These are phyloP conservation scores for Cephalotes varians DNA, from an alignment of 2,888 invertebrate genomes.

Conservation along the genomic window DNA sequence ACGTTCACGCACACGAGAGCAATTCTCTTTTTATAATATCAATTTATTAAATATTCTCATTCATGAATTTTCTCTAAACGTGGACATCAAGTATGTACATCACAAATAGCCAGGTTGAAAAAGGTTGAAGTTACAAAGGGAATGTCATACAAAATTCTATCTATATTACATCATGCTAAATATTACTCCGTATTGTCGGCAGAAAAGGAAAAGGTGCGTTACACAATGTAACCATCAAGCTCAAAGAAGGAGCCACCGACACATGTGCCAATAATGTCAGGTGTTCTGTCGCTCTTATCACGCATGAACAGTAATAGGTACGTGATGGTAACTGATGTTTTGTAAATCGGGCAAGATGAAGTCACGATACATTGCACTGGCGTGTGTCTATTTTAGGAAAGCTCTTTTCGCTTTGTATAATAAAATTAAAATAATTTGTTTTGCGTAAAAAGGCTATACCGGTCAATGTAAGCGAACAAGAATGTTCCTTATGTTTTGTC, in stretches of 20 bases:
- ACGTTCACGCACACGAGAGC: not conserved
- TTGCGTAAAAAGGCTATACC: not conserved
- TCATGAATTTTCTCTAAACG: not conserved
- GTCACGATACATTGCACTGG: constrained; percentile 17
- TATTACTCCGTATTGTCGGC: constrained; percentile 37
- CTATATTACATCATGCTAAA: constrained; percentile 48
- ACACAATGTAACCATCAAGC: constrained; percentile 54
- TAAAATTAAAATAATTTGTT: constrained; percentile 17
- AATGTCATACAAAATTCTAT: constrained; percentile 33
- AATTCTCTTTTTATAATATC: not conserved
- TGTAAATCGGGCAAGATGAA: constrained; percentile 53
- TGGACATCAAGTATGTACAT: not conserved
- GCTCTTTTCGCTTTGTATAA: not conserved
- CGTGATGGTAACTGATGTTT: constrained; percentile 35
- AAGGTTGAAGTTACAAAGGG: constrained; percentile 1
- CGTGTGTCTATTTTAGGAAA: not conserved
- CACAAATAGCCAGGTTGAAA: not conserved
- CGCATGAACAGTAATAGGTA: constrained; percentile 51
- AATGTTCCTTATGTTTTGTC: not conserved
- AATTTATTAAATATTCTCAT: not conserved
- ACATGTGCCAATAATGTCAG: constrained; percentile 53
- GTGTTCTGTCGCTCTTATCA: constrained; percentile 50
- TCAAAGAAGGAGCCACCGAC: constrained; percentile 47
- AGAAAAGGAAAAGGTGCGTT: constrained; percentile 48
- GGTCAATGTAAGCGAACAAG: not conserved